Evolutionary conservation across 1,140 invertebrate species (phyloP), one percentile per base, ranked within the genome.

Genomic region (Caenorhabditis briggsae): DNA sequence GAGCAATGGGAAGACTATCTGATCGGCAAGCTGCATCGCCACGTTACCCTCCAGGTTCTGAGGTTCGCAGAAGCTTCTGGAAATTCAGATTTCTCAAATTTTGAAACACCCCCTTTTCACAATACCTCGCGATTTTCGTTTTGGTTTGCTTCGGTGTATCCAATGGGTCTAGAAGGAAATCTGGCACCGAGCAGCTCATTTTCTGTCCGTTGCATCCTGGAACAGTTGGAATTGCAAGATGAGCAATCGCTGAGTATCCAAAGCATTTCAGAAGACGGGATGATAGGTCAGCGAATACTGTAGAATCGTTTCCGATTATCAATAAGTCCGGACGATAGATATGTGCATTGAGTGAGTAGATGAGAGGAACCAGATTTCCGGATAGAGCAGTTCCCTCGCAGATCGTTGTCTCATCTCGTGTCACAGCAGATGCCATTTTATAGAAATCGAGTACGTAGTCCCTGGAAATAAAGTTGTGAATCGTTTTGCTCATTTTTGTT

Each of bases 381-480:
- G 86, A 84, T 8, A 87, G 50, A 20, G 86, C 59, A 8, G 48
- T 59, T 82, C 86, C 96, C 94, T 97, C 95, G 85, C 96, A 96
- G 86, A 94, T 98, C 98, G 93, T 96, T 96, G 0, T 85, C 94
- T 99, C 98, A 93, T 99, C 98, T 88, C 98, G 96, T 50, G 97
- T 98, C 12, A 99, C 95, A 64, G 97, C 91, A 46, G 97, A 97
- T 87, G 95, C 95, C 88, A 99, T 93, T 91, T 95, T 95, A 93
- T 99, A 99, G 2, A 99, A 95, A 94, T 99, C 97, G 82, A 97
- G 93, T 16, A 97, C 98, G 93, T 97, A 99, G 93, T 98, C 96
- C 92, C 95, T 91, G 82, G 83, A 90, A 90, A 61, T 58, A 46
- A 82, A 25, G 84, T 16, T 70, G n/a, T n/a, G n/a, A n/a, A n/a